Base-by-base conservation (phyloP, 92 coral and sea anemone species). In the Micromussa lordhowensis region DNA sequence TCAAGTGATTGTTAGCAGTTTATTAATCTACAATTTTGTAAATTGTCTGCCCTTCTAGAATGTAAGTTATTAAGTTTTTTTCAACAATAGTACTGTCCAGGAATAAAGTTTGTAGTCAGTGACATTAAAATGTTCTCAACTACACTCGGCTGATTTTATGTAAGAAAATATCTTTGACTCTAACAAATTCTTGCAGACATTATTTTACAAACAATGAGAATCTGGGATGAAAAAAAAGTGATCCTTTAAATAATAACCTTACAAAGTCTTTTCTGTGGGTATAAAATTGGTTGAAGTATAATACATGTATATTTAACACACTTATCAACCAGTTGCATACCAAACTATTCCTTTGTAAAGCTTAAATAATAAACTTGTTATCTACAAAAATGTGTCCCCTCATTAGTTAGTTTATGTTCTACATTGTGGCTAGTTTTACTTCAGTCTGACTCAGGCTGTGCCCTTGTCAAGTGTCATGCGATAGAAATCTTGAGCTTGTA, bases 11-110 rank as follows among this genome's bases (percentile, higher is more conserved):
- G 48, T 73, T 36, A 49, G 14, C n/a, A 5, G 1, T 34, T 3
- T 72, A 35, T 35, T 73, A 73, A 35, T 73, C 53, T 73, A 53
- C 78, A 73, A 21, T 73, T 73, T 21, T 73, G 77, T 19, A 73
- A 21, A 36, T 24, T 5, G 5, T 71, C 14, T 51, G 1, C 57
- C 57, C 57, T 51, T 51, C 57, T 35, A 35, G 38, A 35, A 35
- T n/a, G n/a, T n/a, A n/a, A n/a, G n/a, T 4, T 40, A 40, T 4
- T 40, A 40, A 40, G 48, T 40, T 40, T 40, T 40, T 44, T 7
- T 44, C 12, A 44, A 13, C 12, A 19, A 21, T 5, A 61, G 10
- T 26, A 61, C 29, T 1, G 14, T 9, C 30, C 68, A 61, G 18
- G 11, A 61, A 24, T 29, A 8, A 22, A 10, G 1, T 5, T 7